Base-by-base conservation (phyloP, 2,888 invertebrate species). In the Phengaris alcon region DNA sequence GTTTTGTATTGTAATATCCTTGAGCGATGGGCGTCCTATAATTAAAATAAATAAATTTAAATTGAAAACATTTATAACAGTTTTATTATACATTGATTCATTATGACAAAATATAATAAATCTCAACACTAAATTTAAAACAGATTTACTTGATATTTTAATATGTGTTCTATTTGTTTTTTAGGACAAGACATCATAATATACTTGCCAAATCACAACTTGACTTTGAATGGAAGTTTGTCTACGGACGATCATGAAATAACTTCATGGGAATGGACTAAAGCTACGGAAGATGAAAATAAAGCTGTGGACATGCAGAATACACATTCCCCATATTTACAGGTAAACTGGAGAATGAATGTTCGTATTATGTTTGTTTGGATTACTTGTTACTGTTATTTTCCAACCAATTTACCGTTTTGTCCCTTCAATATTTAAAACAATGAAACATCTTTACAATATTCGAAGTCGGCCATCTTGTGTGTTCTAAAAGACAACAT, bases 221-320 rank as follows among this genome's bases (percentile, higher is more conserved):
- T 98, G 10, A 97, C 97, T 0, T 91, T 99, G 46, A 98, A 97
- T 87, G 99, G 98, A 6, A 98, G 97, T 82, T 93, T 96, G 77
- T 98, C 98, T 78, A 97, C 97, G 0, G 99, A 99, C 84, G 99
- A 99, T 89, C 97, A 98, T 83, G 97, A 97, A 81, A 98, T 99
- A 81, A 96, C 95, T 0, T 97, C 96, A 46, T 99, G 98, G 97
- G 98, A 98, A 87, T 99, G 99, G 99, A 98, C 97, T 0, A 98
- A 98, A 86, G 96, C 97, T 74, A 95, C 96, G 0, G 96, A 96
- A 73, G 97, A 97, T 84, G 96, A 97, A 79, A 96, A 97, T 80
- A 97, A 98, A 85, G 98, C 98, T 0, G 98, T 98, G 10, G 98
- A 98, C 85, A 98, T 98, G 98, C 98, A 98, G 94, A 97, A 98